Conservation (phyloP, 2,888 invertebrate genomes). For the Apotomis capreana region DNA sequence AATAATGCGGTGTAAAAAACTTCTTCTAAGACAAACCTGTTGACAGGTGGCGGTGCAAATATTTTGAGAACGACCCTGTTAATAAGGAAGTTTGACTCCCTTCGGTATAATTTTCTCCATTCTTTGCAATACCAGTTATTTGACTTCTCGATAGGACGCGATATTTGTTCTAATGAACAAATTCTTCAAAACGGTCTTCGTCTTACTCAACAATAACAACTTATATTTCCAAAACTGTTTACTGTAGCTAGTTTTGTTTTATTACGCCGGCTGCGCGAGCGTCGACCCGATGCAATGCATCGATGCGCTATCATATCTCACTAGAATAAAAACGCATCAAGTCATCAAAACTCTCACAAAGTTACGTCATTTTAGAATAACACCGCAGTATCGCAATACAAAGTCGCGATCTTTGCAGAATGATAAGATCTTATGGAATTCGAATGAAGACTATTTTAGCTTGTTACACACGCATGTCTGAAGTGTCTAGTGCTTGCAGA, state of each 20-base stretch:
- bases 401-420: neutral
- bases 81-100: too few relatives aligned
- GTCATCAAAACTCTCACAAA: neutral
- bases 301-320: slow-evolving; percentile 34
- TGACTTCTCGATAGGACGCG: too few relatives aligned
- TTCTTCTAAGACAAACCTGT: too few relatives aligned
- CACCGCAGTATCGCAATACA: slow-evolving; percentile 43
- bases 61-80: too few relatives aligned
- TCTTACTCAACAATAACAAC: neutral
- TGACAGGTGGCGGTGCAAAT: too few relatives aligned
- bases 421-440: slow-evolving; percentile 11
- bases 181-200: too few relatives aligned
- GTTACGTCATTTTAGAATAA: neutral
- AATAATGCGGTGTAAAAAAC: too few relatives aligned
- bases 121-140: too few relatives aligned
- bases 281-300: slow-evolving; percentile 53
- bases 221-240: slow-evolving; percentile 25
- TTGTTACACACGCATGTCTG: neutral
- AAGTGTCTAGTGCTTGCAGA: neutral
- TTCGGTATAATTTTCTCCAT: too few relatives aligned
- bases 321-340: neutral
- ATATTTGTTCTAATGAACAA: too few relatives aligned
- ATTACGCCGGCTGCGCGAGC: slow-evolving; percentile 57
- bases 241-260: slow-evolving; percentile 45
- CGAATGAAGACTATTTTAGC: slow-evolving; percentile 3